phyloP scores from a whole-genome alignment of 1,140 invertebrate species.

The Penaeus japonicus region DNA sequence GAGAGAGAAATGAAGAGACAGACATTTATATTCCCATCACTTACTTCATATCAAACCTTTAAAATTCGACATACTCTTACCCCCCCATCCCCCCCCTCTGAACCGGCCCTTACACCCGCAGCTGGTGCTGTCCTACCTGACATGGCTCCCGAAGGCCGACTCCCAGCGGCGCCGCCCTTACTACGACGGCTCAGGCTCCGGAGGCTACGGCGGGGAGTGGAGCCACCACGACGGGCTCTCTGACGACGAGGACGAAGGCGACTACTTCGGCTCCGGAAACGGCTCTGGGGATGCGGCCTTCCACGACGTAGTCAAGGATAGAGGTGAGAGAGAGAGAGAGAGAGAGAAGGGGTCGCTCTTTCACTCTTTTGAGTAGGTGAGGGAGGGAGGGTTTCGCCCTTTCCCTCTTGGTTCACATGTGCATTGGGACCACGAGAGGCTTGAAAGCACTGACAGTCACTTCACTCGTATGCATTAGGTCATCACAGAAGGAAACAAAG shows the following conservation, averaged over 20 bases:
- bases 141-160: slow-evolving; percentile 45
- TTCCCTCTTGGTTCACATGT: too few relatives aligned
- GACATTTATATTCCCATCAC: neutral
- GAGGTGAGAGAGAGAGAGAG: too few relatives aligned
- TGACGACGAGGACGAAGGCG: slow-evolving; percentile 24
- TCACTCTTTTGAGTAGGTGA: too few relatives aligned
- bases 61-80: neutral
- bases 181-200: neutral
- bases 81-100: neutral
- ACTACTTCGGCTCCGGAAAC: neutral
- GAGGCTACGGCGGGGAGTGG: neutral
- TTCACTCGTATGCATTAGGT: too few relatives aligned
- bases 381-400: too few relatives aligned
- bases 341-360: too few relatives aligned
- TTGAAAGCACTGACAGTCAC: too few relatives aligned
- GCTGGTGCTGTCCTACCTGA: slow-evolving; percentile 36
- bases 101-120: neutral
- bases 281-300: neutral
- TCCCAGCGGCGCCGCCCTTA: neutral
- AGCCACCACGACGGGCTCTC: neutral
- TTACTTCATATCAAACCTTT: neutral
- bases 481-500: too few relatives aligned
- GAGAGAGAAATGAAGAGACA: too few relatives aligned
- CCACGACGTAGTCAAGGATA: too few relatives aligned
- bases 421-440: too few relatives aligned